Evolutionary conservation across 1,140 invertebrate genomes (phyloP), one percentile per base, ranked within the genome.

Genomic region (Aphaenogaster rudis): DNA sequence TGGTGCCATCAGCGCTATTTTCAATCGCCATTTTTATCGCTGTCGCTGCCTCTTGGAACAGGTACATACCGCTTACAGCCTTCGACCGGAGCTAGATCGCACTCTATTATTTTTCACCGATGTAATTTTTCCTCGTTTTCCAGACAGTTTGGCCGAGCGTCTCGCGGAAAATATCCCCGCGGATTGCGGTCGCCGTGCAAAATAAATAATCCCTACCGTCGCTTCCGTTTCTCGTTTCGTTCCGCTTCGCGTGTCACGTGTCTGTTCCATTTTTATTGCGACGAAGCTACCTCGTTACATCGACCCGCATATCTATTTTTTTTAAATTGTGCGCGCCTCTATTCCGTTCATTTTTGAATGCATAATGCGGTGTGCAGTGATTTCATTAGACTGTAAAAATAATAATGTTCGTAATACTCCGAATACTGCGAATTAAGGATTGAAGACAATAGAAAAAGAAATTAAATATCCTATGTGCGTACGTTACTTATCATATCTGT

Each of bases 111-210:
- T 92, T 94, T 76, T 94, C 85, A 76, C 87, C 87, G 64, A 90
- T 93, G 92, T 93, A 93, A 94, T 95, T 94, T 94, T 94, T 94
- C 93, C 94, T 95, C 92, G 93, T 94, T 94, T 94, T 94, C 93
- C 93, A 93, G 93, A 92, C 94, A 94, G 94, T 94, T 95, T 94
- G 89, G 77, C 72, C 87, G 45, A 63, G 17, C 81, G 74, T 71
- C 87, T 87, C 88, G 86, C 91, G 91, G 91, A 93, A 93, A 91
- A 90, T 88, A 91, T 93, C 86, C 77, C 84, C 90, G 78, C 87
- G 92, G 90, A 94, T 93, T 92, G 93, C 91, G 89, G 92, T 93
- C 88, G 86, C 80, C 87, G 81, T 87, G 89, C 76, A 91, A 94
- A 93, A 95, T 94, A 95, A 94, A 95, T 95, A 95, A 93, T 94